Conservation (phyloP, 1,140 invertebrate genomes). For the Sesamia nonagrioides region DNA sequence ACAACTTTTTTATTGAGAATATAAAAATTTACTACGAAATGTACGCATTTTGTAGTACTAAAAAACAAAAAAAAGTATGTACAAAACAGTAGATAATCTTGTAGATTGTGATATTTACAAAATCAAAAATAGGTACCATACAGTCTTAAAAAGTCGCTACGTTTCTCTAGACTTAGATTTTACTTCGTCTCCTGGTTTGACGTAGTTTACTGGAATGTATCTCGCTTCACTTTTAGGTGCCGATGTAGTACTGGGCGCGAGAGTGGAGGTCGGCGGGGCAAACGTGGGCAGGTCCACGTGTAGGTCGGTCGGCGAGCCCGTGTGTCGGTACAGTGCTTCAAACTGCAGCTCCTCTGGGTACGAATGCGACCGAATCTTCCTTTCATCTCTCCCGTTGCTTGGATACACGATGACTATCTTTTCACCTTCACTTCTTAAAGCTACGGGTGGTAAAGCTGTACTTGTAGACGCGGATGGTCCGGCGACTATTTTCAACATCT, state of each 20-base stretch:
- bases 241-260: conserved; percentile 46
- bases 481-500: conserved; percentile 77
- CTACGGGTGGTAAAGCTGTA: conserved; percentile 81
- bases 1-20: conserved; percentile 12
- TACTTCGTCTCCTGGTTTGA: conserved; percentile 51
- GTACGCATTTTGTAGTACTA: not conserved
- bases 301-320: conserved; percentile 69
- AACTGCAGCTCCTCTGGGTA: conserved; percentile 85
- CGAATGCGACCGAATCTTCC: conserved; percentile 84
- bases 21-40: not conserved
- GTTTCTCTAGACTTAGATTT: conserved; percentile 33
- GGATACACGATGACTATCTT: conserved; percentile 86
- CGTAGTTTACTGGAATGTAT: conserved; percentile 66
- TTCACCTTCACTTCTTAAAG: conserved; percentile 79
- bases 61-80: conserved; percentile 31
- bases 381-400: conserved; percentile 82
- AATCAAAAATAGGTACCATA: conserved; percentile 6
- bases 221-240: conserved; percentile 57
- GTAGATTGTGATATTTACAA: conserved; percentile 30
- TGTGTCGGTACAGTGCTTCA: conserved; percentile 82
- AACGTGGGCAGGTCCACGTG: conserved; percentile 84
- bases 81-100: conserved; percentile 36
- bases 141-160: conserved; percentile 26
- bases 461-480: conserved; percentile 76
- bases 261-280: conserved; percentile 72